These are phyloP conservation scores for Nothura maculosa DNA, from an alignment of 2,797 vertebrate genomes.

Conservation along the genomic window DNA sequence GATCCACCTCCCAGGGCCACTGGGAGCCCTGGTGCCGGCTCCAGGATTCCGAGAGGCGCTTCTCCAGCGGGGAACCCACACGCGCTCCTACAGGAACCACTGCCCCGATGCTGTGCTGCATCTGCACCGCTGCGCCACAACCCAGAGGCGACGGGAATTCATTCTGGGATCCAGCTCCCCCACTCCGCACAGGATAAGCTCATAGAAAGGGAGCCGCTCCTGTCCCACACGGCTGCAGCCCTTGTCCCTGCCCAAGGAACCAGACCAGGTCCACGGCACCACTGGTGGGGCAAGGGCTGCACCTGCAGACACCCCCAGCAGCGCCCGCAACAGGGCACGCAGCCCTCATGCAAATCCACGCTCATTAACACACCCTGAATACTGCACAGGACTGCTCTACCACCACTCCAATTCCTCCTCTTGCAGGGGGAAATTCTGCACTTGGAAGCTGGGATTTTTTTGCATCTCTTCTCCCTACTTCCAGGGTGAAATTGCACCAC, in stretches of 20 bases:
- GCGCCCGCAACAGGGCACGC: rapidly evolving
- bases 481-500: background rate
- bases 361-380: background rate
- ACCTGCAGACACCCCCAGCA: background rate
- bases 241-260: background rate
- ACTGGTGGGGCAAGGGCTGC: background rate
- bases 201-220: background rate
- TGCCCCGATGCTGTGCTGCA: rapidly evolving
- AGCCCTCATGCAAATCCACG: background rate
- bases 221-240: background rate
- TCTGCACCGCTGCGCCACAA: background rate
- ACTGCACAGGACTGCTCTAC: background rate
- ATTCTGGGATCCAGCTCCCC: background rate
- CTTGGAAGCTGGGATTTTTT: background rate
- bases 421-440: background rate
- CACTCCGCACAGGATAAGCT: rapidly evolving
- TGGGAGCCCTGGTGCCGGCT: background rate
- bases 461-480: background rate
- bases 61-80: rapidly evolving
- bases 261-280: rapidly evolving
- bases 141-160: background rate
- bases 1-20: background rate
- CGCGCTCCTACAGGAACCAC: rapidly evolving
- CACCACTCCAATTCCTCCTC: background rate
- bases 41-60: background rate